A percentile compares a stretch with the other conserved stretches of the same genome.
Conservation (phyloP, 2,113 vertebrate genomes). For the Hypanus sabinus region DNA sequence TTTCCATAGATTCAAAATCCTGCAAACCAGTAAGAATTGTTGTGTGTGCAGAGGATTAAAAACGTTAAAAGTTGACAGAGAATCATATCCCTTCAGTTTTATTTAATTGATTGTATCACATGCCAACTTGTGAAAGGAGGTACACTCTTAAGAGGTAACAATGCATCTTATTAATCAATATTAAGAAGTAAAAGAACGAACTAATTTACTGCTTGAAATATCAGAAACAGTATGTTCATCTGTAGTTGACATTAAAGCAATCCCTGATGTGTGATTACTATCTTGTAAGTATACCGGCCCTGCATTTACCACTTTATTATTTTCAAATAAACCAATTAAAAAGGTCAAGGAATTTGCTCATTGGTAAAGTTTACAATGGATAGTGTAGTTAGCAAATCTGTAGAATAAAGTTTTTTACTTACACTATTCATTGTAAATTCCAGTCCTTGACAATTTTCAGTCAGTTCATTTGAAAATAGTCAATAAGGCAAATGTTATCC, state of each 20-base stretch:
- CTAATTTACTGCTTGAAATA: background rate
- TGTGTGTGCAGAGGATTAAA: background rate
- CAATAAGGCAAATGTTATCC: too few relatives aligned
- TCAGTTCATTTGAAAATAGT: too few relatives aligned
- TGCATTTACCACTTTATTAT: background rate
- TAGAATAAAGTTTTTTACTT: too few relatives aligned
- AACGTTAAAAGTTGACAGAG: background rate
- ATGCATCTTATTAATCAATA: background rate
- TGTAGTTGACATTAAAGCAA: background rate
- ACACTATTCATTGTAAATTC: too few relatives aligned
- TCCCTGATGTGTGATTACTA: background rate
- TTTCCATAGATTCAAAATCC: background rate
- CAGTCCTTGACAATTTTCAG: too few relatives aligned
- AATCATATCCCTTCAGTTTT: background rate
- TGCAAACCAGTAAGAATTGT: background rate
- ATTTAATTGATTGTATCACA: background rate
- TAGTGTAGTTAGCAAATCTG: background rate
- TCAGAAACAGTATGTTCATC: background rate
- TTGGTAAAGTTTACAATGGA: background rate
- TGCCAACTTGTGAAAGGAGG: background rate
- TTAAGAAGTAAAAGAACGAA: background rate
- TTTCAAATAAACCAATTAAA: background rate
- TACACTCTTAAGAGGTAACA: background rate
- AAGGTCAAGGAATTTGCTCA: background rate
- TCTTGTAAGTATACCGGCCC: background rate